A percentile compares a stretch with the other conserved stretches of the same genome.
Evolutionary conservation across 2,113 vertebrate genomes (phyloP).

Genomic region (Carassius auratus): DNA sequence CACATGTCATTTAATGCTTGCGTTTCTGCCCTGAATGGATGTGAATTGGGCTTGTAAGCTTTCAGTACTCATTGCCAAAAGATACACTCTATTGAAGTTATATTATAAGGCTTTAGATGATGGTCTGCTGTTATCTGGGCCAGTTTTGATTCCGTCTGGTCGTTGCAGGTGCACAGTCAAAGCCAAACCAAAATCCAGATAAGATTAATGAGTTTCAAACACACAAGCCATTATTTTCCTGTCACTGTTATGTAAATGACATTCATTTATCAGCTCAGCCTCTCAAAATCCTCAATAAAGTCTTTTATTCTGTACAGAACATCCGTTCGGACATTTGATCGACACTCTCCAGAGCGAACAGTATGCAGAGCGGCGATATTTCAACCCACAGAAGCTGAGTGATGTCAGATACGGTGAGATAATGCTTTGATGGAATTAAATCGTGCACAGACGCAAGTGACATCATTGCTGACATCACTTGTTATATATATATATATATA

Average conservation of each 20-base stretch:
- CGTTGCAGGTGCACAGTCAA: neutral
- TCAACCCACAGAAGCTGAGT: slow-evolving; percentile 87
- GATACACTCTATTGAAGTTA: neutral
- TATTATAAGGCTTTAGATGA: neutral
- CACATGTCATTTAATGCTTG: neutral
- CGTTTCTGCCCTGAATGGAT: neutral
- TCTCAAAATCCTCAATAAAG: neutral
- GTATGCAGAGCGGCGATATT: slow-evolving; percentile 82
- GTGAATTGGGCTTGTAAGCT: neutral
- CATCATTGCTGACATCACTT: too few relatives aligned
- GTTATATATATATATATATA: neutral
- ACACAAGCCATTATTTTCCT: neutral
- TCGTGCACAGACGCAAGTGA: neutral
- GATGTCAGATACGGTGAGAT: slow-evolving; percentile 89
- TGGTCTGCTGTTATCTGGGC: neutral
- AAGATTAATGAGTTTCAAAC: neutral
- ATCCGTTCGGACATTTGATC: slow-evolving; percentile 82
- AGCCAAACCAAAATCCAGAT: neutral
- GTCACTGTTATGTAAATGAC: neutral
- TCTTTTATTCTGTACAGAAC: slow-evolving; percentile 72
- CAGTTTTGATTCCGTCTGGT: neutral
- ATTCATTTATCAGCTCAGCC: neutral
- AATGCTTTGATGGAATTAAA: neutral
- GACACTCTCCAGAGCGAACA: slow-evolving; percentile 74
- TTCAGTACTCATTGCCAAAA: neutral